Conservation (phyloP, 2,797 vertebrate species). For the Eutrigla gurnardus region DNA sequence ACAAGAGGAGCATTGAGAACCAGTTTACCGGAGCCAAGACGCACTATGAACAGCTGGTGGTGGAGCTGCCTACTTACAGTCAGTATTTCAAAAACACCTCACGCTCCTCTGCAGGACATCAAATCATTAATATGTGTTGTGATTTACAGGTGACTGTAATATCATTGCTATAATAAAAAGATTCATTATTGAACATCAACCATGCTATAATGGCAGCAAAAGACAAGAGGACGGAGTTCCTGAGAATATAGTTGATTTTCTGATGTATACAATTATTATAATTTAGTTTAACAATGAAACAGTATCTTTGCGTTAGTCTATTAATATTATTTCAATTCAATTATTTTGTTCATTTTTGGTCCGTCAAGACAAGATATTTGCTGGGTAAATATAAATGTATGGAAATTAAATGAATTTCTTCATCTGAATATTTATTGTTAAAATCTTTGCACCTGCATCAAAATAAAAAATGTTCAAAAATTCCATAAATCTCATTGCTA, state of each 20-base stretch:
- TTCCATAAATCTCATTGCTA: neutral
- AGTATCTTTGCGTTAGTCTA: neutral
- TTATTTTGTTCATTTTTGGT: neutral
- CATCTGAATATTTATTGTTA: neutral
- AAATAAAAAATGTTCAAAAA: neutral
- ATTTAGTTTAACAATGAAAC: neutral
- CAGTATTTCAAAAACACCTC: constrained; percentile 51
- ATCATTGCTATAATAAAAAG: neutral
- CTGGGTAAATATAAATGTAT: neutral
- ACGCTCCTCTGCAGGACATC: neutral
- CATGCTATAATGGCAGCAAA: neutral
- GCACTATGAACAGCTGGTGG: constrained; percentile 90
- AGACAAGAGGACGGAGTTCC: neutral
- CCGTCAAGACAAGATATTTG: neutral
- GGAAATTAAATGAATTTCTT: neutral
- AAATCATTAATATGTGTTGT: neutral
- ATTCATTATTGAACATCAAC: neutral
- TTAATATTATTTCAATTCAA: neutral
- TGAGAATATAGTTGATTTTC: neutral
- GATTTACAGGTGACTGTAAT: neutral
- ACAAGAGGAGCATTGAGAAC: constrained; percentile 88
- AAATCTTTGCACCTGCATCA: neutral
- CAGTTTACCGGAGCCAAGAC: constrained; percentile 89
- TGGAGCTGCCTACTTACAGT: constrained; percentile 85
- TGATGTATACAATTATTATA: neutral